Evolutionary conservation across 2,888 invertebrate species (phyloP).

Genomic region (Drosophila basisetae): DNA sequence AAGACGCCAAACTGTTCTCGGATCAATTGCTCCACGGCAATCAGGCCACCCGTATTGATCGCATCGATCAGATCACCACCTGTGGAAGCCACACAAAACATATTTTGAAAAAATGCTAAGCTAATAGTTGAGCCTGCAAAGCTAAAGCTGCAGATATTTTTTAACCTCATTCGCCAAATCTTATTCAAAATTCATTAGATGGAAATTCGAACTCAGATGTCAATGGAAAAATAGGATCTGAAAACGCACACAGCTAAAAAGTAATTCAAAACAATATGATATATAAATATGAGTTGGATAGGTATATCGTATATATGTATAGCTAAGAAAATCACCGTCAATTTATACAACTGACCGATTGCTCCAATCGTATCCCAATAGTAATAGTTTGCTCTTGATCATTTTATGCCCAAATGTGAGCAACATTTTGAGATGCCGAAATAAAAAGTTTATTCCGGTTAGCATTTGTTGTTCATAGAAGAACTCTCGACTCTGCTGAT

Average conservation of each 20-base stretch:
- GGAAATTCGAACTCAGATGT: neutral
- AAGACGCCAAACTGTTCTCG: constrained; percentile 94
- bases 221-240: neutral
- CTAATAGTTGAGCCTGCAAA: neutral
- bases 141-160: neutral
- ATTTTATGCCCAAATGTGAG: too few relatives aligned
- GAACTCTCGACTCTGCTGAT: too few relatives aligned
- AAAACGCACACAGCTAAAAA: neutral
- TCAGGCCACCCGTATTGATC: constrained; percentile 93
- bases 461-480: too few relatives aligned
- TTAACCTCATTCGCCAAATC: neutral
- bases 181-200: neutral
- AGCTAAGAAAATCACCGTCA: neutral
- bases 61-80: constrained; percentile 95
- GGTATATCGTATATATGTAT: neutral
- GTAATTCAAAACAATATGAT: neutral
- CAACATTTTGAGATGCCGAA: too few relatives aligned
- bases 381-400: too few relatives aligned
- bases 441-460: too few relatives aligned
- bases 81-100: constrained; percentile 58
- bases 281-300: neutral
- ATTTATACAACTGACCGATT: too few relatives aligned
- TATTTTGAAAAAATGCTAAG: neutral
- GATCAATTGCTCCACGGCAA: constrained; percentile 93
- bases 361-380: too few relatives aligned